A percentile compares a stretch with the other conserved stretches of the same genome.
These are phyloP conservation scores for Lepus timidus DNA, from an alignment of 2,113 vertebrate species.

Conservation along the genomic window DNA sequence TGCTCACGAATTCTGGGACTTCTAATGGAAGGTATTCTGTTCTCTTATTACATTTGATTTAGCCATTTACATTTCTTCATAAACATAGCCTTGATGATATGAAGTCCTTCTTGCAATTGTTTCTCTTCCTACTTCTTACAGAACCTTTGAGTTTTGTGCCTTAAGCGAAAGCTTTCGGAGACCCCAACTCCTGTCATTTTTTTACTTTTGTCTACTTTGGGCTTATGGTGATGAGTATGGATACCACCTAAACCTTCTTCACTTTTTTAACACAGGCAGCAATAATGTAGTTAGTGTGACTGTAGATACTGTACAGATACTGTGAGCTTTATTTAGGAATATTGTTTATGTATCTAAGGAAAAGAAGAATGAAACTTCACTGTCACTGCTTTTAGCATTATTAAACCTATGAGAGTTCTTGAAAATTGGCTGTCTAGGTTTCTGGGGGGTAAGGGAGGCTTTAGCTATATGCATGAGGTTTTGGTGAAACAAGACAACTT, in stretches of 20 bases:
- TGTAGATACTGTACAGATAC: constrained; percentile 12
- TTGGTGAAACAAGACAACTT: neutral
- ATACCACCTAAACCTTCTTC: neutral
- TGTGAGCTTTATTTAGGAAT: neutral
- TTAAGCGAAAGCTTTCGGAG: constrained; percentile 7
- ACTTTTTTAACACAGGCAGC: constrained; percentile 1
- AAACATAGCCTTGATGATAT: neutral
- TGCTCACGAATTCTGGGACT: neutral
- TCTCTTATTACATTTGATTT: neutral
- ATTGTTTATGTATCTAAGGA: constrained; percentile 34
- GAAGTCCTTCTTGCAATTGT: constrained; percentile 13
- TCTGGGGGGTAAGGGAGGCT: neutral
- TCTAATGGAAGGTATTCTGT: neutral
- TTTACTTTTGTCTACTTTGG: neutral
- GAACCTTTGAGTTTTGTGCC: neutral
- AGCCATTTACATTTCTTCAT: constrained; percentile 28
- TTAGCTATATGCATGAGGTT: neutral
- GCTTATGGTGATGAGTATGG: neutral
- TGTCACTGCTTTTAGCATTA: constrained; percentile 44
- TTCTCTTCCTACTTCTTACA: constrained; percentile 13
- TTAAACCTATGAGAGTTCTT: neutral
- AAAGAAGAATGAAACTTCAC: neutral
- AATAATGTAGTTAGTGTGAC: neutral
- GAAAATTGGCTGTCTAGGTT: constrained; percentile 20
- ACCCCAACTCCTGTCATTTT: neutral